phyloP scores from a whole-genome alignment of 1,140 invertebrate genomes.

The Conus betulinus region DNA sequence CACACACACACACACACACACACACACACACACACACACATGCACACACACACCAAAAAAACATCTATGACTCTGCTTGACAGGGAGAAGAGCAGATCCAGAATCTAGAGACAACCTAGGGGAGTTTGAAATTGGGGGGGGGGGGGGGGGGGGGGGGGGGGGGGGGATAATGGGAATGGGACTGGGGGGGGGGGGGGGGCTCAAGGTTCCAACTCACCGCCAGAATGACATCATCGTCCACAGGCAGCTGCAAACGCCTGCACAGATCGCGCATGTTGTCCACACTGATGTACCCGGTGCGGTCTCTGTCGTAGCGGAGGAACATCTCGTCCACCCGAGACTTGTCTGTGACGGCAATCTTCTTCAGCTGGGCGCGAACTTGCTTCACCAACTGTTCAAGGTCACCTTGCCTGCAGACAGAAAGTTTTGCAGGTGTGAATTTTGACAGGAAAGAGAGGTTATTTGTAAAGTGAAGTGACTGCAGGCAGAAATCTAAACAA shows the following conservation, averaged over 20 bases:
- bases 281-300: conserved; percentile 71
- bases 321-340: conserved; percentile 74
- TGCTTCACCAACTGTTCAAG: conserved; percentile 66
- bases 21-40: too few species aligned
- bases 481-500: too few species aligned
- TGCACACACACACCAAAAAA: too few species aligned
- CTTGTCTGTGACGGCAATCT: conserved; percentile 74
- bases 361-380: conserved; percentile 73
- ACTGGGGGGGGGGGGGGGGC: too few species aligned
- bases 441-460: conserved; percentile 12
- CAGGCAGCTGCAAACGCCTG: conserved; percentile 68
- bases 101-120: too few species aligned
- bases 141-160: too few species aligned
- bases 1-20: too few species aligned
- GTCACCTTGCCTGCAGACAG: conserved; percentile 63
- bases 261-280: conserved; percentile 72
- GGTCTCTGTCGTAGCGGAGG: conserved; percentile 71
- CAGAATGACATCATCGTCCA: conserved; percentile 74
- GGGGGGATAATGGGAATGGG: too few species aligned
- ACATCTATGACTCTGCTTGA: too few species aligned
- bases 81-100: too few species aligned
- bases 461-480: not conserved
- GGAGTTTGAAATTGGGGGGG: too few species aligned
- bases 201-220: conserved; percentile 58
- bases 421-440: too few species aligned